Evolutionary conservation across 2,113 vertebrate genomes (phyloP), one percentile per base, ranked within the genome.

Genomic region (Cyanistes caeruleus): DNA sequence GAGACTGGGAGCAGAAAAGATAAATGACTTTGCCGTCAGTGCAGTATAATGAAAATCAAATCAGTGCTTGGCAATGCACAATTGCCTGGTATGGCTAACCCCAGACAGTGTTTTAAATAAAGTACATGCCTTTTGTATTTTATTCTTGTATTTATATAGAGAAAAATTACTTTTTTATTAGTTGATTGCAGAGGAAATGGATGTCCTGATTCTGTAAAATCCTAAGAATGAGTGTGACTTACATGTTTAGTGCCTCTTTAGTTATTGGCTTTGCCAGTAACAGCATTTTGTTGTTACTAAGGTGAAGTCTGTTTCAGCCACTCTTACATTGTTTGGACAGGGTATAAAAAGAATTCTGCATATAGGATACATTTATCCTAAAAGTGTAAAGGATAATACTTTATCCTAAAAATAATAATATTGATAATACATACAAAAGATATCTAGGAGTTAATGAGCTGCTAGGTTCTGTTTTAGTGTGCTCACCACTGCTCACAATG

Each of bases 111-210:
- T 93, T 98, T 97, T 97, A 96, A 97, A 96, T 97, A 95, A 97
- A 97, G 96, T 81, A 67, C 95, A 95, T 96, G 93, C 88, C 43
- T 95, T 96, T 97, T 86, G 68, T 94, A 94, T 96, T 97, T 98
- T 82, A 78, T 95, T 97, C 72, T 70, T 97, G 84, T 96, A 76
- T 95, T 98, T 92, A 83, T 95, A 94, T 97, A 92, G 96, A 96
- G 88, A 97, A 96, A 97, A 97, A 96, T 92, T 78, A 94, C 93
- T 96, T 97, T 39, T 52, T 97, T 97, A 93, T 96, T 97, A 96
- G 88, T 91, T 96, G 95, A 95, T 96, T 97, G 72, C 84, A 74
- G 91, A 80, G 77, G 95, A 97, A 97, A 96, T 97, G 96, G 97
- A 93, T 4, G 7, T 73, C 22, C 51, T 67, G 62, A 85, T 95